Percentiles rank a stretch among this genome's conserved stretches.
These are phyloP conservation scores for Coregonus suidteri DNA, from an alignment of 2,797 vertebrate species.

Conservation along the genomic window DNA sequence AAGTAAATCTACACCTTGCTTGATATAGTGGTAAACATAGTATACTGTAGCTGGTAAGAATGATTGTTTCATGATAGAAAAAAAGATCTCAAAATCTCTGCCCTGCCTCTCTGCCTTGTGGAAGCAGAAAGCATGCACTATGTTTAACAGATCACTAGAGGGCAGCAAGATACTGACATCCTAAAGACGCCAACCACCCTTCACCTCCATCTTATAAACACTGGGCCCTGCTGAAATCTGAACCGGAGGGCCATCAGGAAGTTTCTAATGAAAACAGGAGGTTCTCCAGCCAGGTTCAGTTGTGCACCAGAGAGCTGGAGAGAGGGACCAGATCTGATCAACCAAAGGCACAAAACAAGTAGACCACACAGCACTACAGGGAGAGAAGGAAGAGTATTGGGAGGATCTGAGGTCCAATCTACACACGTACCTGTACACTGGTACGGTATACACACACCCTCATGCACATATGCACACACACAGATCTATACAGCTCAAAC, in stretches of 20 bases:
- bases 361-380: slow-evolving; percentile 30
- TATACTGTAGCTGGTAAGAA: neutral
- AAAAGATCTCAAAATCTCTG: neutral
- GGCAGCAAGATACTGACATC: neutral
- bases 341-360: slow-evolving; percentile 1
- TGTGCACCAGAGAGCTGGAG: slow-evolving; percentile 10
- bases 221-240: slow-evolving; percentile 37
- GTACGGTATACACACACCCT: slow-evolving; percentile 38
- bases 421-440: slow-evolving; percentile 37
- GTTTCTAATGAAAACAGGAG: slow-evolving; percentile 47
- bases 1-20: neutral
- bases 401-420: slow-evolving; percentile 55
- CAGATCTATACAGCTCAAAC: neutral
- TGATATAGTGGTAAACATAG: no score
- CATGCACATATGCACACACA: slow-evolving; percentile 23
- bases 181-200: slow-evolving; percentile 1
- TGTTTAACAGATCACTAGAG: neutral
- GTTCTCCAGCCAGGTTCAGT: slow-evolving; percentile 37
- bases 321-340: neutral
- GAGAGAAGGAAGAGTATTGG: slow-evolving; percentile 48
- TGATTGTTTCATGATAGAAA: neutral
- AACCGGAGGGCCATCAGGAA: slow-evolving; percentile 51
- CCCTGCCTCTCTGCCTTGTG: neutral
- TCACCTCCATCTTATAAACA: slow-evolving; percentile 57
- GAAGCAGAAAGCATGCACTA: neutral